Base-by-base conservation (phyloP, 2,113 vertebrate species). In the Pygoscelis adeliae region DNA sequence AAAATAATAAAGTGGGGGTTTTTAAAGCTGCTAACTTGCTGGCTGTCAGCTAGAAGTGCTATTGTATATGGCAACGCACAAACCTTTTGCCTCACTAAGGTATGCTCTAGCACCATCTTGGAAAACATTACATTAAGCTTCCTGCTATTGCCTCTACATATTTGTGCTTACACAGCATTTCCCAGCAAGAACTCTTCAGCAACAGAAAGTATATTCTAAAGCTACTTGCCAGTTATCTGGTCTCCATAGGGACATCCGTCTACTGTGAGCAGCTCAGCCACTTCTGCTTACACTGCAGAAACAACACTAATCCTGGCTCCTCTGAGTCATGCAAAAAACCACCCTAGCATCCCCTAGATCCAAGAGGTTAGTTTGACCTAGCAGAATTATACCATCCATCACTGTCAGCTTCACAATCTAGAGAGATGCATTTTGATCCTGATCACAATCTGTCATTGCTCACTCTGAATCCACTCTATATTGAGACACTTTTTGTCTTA, bases 261-360 rank as follows among this genome's bases (percentile, higher is more conserved):
- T 79, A 8, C 44, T n/a, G 14, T 3, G 8, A 89, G 58, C 44
- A 92, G 65, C 81, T 59, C 44, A 44, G 78, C 5, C 26, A 29
- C 58, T 65, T 38, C 36, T 59, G 82, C 92, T 79, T 61, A 55
- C 8, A 0, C 44, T 46, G 70, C 73, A 89, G 19, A n/a, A 93
- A 38, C 18, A 30, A 1, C 38, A 15, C 29, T 20, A 1, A 38
- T 6, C 8, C 0, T 9, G 5, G 82, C 56, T 72, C 47, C 70
- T 72, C 32, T 10, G 44, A 83, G 70, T 47, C 79, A 76, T 4
- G 16, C 23, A 18, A 3, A 65, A 81, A 70, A 5, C 7, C 76
- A 80, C 23, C 49, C 78, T 6, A 69, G 47, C 58, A 65, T 10
- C 53, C 66, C 13, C 55, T 10, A n/a, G 49, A 59, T 42, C 72